Evolutionary conservation across 2,113 vertebrate genomes (phyloP).

Genomic region (Ctenodactylus gundi): DNA sequence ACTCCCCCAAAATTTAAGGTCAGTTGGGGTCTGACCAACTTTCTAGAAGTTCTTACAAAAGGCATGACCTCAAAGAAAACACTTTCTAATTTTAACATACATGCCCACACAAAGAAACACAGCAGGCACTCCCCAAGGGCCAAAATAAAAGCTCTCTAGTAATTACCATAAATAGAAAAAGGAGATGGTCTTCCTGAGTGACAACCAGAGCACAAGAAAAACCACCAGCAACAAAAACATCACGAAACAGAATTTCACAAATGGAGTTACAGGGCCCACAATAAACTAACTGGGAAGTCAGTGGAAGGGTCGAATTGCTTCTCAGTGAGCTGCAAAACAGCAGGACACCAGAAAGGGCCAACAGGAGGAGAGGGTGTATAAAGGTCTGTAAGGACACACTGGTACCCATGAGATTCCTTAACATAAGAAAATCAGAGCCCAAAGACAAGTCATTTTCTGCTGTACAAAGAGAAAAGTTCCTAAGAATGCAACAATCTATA

Average conservation of each 20-base stretch:
- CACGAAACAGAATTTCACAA: slow-evolving; percentile 60
- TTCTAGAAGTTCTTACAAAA: slow-evolving; percentile 51
- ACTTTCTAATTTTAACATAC: slow-evolving; percentile 56
- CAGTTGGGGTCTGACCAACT: slow-evolving; percentile 6
- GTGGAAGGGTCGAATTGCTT: background rate
- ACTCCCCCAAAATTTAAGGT: background rate
- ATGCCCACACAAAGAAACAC: slow-evolving; percentile 56
- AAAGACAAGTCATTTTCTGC: background rate
- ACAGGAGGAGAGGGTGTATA: background rate
- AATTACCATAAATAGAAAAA: slow-evolving; percentile 70
- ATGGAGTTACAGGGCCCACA: background rate
- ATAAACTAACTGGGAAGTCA: background rate
- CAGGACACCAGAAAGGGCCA: background rate
- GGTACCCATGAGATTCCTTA: background rate
- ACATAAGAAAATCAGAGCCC: background rate
- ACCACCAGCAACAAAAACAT: slow-evolving; percentile 59
- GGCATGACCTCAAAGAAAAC: slow-evolving; percentile 56
- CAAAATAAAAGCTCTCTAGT: slow-evolving; percentile 69
- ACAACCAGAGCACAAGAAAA: slow-evolving; percentile 49
- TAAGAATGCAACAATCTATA: background rate
- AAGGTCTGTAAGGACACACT: background rate
- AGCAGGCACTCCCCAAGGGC: slow-evolving; percentile 28
- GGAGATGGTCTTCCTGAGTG: slow-evolving; percentile 50
- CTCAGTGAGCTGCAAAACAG: background rate
- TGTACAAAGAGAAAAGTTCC: background rate